Evolutionary conservation across 2,888 invertebrate genomes (phyloP).

Genomic region (Omphaloscelis lunosa): DNA sequence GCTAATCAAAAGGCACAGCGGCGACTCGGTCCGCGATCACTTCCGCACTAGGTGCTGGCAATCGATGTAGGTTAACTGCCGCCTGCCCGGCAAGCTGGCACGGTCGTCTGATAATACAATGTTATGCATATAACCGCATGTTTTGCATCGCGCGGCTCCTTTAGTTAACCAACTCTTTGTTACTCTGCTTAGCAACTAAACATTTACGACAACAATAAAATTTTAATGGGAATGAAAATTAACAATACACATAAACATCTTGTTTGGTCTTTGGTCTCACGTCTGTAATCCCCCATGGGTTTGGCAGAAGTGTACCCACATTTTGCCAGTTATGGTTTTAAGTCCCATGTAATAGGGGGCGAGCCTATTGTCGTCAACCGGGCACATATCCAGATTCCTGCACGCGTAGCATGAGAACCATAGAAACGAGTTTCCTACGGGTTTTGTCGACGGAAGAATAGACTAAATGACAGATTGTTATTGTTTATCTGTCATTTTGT

Average conservation of each 20-base stretch:
- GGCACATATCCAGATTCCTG: no score
- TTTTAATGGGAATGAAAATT: constrained; percentile 20
- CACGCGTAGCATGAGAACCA: no score
- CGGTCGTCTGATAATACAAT: constrained; percentile 69
- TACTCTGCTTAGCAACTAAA: constrained; percentile 29
- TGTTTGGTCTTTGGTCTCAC: no score
- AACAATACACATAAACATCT: not conserved
- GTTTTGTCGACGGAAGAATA: no score
- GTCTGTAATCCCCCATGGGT: not conserved
- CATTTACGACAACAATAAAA: constrained; percentile 39
- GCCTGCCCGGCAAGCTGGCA: constrained; percentile 71
- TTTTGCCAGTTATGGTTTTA: no score
- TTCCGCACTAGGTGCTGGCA: constrained; percentile 81
- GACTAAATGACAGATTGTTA: no score
- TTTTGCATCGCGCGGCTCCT: constrained; percentile 36
- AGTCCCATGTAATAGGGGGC: no score
- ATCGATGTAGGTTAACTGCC: constrained; percentile 80
- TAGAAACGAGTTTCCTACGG: no score
- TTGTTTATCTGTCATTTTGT: no score
- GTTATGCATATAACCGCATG: constrained; percentile 53
- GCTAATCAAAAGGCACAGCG: constrained; percentile 64
- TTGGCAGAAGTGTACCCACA: no score
- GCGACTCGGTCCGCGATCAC: constrained; percentile 67
- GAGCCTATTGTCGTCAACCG: no score
- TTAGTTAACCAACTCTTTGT: constrained; percentile 46